Evolutionary conservation across 2,113 vertebrate species (phyloP).

Genomic region (Neoarius graeffei): DNA sequence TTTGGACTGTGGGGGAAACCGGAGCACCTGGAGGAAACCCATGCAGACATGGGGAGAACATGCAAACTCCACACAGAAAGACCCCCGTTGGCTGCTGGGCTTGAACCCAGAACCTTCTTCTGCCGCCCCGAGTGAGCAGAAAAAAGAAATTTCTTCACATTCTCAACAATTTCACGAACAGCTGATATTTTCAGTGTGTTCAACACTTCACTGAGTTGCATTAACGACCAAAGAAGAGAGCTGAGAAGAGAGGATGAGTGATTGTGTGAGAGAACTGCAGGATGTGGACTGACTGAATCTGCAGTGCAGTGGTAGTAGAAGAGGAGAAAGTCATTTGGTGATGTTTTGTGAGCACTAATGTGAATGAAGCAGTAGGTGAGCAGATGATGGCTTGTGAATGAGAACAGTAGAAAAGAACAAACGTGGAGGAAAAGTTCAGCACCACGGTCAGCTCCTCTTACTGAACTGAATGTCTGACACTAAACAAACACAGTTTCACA

Average conservation of each 20-base stretch:
- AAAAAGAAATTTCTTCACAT: neutral
- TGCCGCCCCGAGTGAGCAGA: neutral
- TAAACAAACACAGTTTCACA: neutral
- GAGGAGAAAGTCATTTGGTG: neutral
- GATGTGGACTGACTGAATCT: neutral
- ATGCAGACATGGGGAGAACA: no score
- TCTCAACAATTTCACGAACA: slow-evolving; percentile 2
- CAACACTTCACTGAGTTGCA: slow-evolving; percentile 26
- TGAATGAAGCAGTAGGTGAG: slow-evolving; percentile 1
- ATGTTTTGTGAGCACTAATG: neutral
- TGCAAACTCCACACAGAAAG: no score
- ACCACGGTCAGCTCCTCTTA: slow-evolving; percentile 15
- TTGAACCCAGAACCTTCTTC: no score
- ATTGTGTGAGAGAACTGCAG: slow-evolving; percentile 5
- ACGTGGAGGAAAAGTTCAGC: neutral
- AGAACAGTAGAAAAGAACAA: neutral
- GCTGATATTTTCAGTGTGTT: slow-evolving; percentile 1
- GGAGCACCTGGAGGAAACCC: no score
- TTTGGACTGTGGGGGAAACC: no score
- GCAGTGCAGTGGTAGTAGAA: neutral
- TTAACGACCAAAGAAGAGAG: slow-evolving; percentile 6
- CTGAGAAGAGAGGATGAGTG: slow-evolving; percentile 10
- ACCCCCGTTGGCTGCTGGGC: no score
- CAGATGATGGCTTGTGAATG: neutral
- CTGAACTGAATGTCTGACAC: neutral